phyloP scores from a whole-genome alignment of 2,888 invertebrate species.

The Didymodactylos carnosus region DNA sequence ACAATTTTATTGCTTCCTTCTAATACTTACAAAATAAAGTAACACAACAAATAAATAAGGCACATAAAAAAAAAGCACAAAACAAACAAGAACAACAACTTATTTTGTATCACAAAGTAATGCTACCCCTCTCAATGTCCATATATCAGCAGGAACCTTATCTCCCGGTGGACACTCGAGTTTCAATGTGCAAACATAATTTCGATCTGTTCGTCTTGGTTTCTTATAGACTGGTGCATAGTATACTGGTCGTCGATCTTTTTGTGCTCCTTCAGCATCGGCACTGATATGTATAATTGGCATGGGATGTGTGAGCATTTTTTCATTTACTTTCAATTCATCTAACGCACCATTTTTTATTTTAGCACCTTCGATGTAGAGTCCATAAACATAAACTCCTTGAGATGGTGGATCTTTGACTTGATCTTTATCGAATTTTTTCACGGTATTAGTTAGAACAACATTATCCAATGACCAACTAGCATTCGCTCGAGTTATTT shows the following conservation, averaged over 20 bases:
- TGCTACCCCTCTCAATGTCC: slow-evolving; percentile 65
- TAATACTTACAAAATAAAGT: too few species aligned
- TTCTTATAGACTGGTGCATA: slow-evolving; percentile 31
- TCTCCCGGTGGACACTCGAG: slow-evolving; percentile 16
- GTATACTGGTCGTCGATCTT: slow-evolving; percentile 21
- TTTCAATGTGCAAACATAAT: slow-evolving; percentile 28
- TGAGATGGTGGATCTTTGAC: slow-evolving; percentile 63
- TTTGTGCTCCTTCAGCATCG: slow-evolving; percentile 20
- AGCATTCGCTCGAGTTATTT: slow-evolving; percentile 34
- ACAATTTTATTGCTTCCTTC: too few species aligned
- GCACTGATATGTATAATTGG: slow-evolving; percentile 65
- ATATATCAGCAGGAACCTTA: slow-evolving; percentile 51
- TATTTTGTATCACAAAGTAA: slow-evolving; percentile 66
- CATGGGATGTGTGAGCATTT: slow-evolving; percentile 55
- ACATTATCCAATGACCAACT: slow-evolving; percentile 35
- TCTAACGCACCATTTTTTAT: slow-evolving; percentile 58
- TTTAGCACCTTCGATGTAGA: slow-evolving; percentile 66
- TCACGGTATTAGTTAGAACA: slow-evolving; percentile 34
- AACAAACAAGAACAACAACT: too few species aligned
- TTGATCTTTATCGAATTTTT: slow-evolving; percentile 27
- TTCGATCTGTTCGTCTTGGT: slow-evolving; percentile 30
- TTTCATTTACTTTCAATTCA: slow-evolving; percentile 55
- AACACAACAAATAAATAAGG: too few species aligned
- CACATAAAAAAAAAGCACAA: too few species aligned
- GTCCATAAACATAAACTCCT: slow-evolving; percentile 63